A percentile compares a stretch with the other conserved stretches of the same genome.
These are phyloP conservation scores for Hipparchia sbordonii DNA, from an alignment of 2,888 invertebrate genomes.

Conservation along the genomic window DNA sequence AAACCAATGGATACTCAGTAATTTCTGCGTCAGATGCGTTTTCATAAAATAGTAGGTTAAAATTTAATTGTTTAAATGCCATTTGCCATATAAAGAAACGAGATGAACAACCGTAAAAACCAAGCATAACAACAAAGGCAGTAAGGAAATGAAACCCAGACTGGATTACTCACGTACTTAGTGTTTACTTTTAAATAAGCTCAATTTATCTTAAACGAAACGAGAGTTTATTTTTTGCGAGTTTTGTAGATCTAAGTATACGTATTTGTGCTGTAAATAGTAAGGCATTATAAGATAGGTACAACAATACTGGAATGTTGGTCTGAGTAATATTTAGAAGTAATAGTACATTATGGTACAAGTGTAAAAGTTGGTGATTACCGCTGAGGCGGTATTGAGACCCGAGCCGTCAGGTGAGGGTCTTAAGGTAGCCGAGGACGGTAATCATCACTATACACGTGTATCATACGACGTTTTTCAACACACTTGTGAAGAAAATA, in stretches of 20 bases:
- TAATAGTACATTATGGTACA: too few species aligned
- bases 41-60: not conserved
- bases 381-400: too few species aligned
- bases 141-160: conserved; percentile 8
- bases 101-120: conserved; percentile 20
- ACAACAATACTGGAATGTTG: not conserved
- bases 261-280: conserved; percentile 9
- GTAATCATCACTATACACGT: too few species aligned
- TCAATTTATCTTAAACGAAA: not conserved
- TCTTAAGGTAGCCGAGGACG: too few species aligned
- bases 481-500: too few species aligned
- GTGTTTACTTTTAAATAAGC: not conserved
- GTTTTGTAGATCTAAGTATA: not conserved
- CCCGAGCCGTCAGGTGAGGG: too few species aligned
- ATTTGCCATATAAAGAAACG: conserved; percentile 31
- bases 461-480: too few species aligned
- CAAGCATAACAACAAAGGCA: conserved; percentile 28
- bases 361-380: too few species aligned
- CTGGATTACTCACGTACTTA: conserved; percentile 3
- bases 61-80: conserved; percentile 2
- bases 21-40: conserved; percentile 21
- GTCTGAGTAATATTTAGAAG: not conserved
- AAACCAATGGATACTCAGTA: conserved; percentile 41
- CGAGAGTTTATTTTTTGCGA: not conserved
- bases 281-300: not conserved